Evolutionary conservation across 2,797 vertebrate genomes (phyloP), one percentile per base, ranked within the genome.

Genomic region (Phrynocephalus forsythii): DNA sequence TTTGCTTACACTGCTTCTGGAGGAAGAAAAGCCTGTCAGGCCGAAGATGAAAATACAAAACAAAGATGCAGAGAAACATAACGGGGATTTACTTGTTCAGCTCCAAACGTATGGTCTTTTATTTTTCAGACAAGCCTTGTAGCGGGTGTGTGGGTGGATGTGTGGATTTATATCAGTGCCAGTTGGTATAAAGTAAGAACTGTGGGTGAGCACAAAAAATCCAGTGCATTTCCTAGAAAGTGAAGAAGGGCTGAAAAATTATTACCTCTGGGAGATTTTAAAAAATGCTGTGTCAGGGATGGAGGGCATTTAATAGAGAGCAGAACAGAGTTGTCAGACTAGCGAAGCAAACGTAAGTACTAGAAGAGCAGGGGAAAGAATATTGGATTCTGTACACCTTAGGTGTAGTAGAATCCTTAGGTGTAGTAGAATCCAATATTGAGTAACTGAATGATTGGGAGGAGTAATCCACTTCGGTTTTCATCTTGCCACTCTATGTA

Each of bases 241-340:
- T 63, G 15, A 15, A 63, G 60, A 63, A 63, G 60, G 60, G 15
- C 20, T 76, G n/a, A 44, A 87, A 18, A 83, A 7, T 5, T 0
- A 1, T 63, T 63, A 20, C 60, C 60, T 18, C 44, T 30, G 5
- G 52, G 60, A 18, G 30, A 2, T 48, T 44, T 48, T 22, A 72
- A 48, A 24, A n/a, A 44, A 26, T 30, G 0, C 0, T 22, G 0
- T 2, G 0, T 24, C 24, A 30, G 3, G 18, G 20, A 28, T 50
- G n/a, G 71, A 75, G 24, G 76, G 69, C 50, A 88, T 79, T 38
- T 44, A 44, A 44, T 44, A 0, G 60, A 6, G 24, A 66, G 48
- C 56, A 63, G 73, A 26, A 63, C 56, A 83, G 82, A 76, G 3
- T 11, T 15, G 4, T 0, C 26, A 73, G 73, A 87, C 1, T 28